Conservation (phyloP, 2,888 invertebrate genomes). For the Phasia obesa region DNA sequence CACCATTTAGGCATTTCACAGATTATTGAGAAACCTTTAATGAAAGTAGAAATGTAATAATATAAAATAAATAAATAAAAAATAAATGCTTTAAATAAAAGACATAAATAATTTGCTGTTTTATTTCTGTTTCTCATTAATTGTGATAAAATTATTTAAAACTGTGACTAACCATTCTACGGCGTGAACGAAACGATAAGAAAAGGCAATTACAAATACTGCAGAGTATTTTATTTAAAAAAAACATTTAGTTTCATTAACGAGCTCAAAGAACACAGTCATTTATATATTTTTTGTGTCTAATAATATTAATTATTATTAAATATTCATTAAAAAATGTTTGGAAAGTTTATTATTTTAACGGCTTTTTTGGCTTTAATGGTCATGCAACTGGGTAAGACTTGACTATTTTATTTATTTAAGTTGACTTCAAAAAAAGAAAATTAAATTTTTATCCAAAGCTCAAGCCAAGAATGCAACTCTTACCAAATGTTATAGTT, state of each 20-base stretch:
- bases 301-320: neutral
- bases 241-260: constrained; percentile 14
- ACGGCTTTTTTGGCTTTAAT: constrained; percentile 69
- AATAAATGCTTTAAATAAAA: too few species aligned
- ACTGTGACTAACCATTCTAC: constrained; percentile 5
- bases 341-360: constrained; percentile 69
- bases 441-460: neutral
- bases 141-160: neutral
- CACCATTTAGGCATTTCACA: constrained; percentile 2
- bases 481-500: constrained; percentile 48
- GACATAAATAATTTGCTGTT: too few species aligned
- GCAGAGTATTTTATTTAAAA: neutral
- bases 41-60: too few species aligned
- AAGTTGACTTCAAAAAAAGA: neutral
- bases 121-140: neutral
- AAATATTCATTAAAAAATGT: constrained; percentile 70
- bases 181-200: constrained; percentile 2
- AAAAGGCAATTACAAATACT: neutral
- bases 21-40: too few species aligned
- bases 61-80: too few species aligned
- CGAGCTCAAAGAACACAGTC: neutral
- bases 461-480: neutral
- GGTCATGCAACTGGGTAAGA: constrained; percentile 73
- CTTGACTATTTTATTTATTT: neutral
- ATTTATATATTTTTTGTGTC: neutral